These are phyloP conservation scores for Crossaster papposus DNA, from an alignment of 53 echinoderm and acorn worm genomes.

Conservation along the genomic window DNA sequence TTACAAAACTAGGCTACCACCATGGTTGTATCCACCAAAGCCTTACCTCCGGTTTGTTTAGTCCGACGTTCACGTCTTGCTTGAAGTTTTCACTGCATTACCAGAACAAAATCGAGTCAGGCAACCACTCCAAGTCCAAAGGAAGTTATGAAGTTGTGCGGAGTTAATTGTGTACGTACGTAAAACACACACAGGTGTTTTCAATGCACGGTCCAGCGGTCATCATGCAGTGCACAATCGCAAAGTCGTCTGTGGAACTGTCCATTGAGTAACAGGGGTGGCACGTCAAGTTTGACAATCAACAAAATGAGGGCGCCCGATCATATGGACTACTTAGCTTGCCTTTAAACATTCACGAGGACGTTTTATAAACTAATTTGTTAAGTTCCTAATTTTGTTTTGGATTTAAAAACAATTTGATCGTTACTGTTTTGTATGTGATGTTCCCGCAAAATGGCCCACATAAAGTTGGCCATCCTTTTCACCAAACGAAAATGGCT, in stretches of 20 bases:
- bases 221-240: background rate
- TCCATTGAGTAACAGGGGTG: background rate
- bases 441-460: background rate
- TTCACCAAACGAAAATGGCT: background rate
- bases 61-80: no score
- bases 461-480: background rate
- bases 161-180: no score
- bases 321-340: no score
- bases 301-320: no score
- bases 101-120: no score
- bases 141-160: no score
- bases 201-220: background rate
- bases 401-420: background rate
- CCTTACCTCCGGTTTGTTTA: no score
- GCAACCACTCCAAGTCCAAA: background rate
- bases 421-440: background rate
- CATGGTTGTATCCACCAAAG: no score
- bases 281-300: background rate
- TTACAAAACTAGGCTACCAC: no score
- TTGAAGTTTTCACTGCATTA: no score
- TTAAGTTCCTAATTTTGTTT: background rate
- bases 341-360: no score
- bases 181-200: background rate
- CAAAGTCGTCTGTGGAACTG: background rate
- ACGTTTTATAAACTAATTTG: no score